Base-by-base conservation (phyloP, 2,888 invertebrate genomes). In the Lucinisca nassula region DNA sequence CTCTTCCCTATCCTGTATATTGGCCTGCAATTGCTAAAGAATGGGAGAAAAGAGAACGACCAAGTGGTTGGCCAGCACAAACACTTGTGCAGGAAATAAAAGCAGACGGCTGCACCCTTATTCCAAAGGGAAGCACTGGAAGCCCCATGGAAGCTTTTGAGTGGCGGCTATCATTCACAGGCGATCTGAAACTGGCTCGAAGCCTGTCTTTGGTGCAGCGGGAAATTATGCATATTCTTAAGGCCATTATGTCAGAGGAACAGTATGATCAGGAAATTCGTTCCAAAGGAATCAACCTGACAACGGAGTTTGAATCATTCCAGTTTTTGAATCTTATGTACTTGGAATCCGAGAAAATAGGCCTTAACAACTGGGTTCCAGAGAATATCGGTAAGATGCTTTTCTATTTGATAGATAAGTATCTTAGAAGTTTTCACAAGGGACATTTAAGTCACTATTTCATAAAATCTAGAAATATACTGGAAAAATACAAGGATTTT, bases 151-250 rank as follows among this genome's bases (percentile, higher is more conserved):
- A 86, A 70, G 86, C 76, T 6, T 82, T 51, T 67, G 82, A 86
- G 51, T 86, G 86, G 85, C 77, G 86, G 32, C 58, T 86, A 76
- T 86, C 86, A 8, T 86, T 86, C 37, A 79, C 86, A 6, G 86
- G 79, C 45, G 85, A 85, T 38, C 70, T 85, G 24, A 75, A 79
- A 38, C 45, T 85, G 38, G 74, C 85, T 38, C 49, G 82, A 76
- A 55, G 82, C n/a, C 74, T 85, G 3, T 67, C 40, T 32, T 58
- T 24, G 17, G 75, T 79, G 8, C 85, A 85, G 38, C 72, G 82
- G 14, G 82, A 85, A 72, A 24, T 85, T 12, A 61, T 85, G 49
- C 82, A 85, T 76, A 75, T 82, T 17, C 27, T 85, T 4, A 85
- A 82, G 55, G 70, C 85, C n/a, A 51, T 85, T 38, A 17, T 84